phyloP scores from a whole-genome alignment of 2,888 invertebrate species.

The Apamea anceps region DNA sequence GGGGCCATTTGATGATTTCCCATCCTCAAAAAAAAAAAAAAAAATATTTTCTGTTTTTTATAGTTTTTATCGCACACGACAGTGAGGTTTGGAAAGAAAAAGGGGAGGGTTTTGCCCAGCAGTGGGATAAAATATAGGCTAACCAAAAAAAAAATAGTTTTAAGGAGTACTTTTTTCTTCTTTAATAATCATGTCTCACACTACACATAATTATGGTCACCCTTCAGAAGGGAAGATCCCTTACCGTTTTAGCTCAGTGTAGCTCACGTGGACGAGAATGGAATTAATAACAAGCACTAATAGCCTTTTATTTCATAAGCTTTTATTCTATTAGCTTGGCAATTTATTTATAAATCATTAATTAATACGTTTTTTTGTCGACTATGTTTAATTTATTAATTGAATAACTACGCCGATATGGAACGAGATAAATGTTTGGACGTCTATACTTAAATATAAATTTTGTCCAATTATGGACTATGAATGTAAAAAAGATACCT shows the following conservation, averaged over 20 bases:
- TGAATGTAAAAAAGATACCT: neutral
- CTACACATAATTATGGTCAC: constrained; percentile 37
- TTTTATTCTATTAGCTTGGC: constrained; percentile 55
- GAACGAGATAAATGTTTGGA: constrained; percentile 16
- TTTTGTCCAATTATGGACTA: neutral
- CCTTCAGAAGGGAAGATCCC: constrained; percentile 57
- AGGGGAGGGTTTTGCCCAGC: too few species aligned
- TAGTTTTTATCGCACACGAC: too few species aligned
- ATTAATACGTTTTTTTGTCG: neutral
- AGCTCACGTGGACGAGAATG: constrained; percentile 55
- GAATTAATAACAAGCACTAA: constrained; percentile 68
- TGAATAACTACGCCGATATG: neutral
- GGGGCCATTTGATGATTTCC: too few species aligned
- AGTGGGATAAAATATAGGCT: too few species aligned
- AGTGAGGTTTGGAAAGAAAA: too few species aligned
- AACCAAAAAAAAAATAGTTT: too few species aligned
- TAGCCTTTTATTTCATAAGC: constrained; percentile 60
- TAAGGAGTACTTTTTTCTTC: neutral
- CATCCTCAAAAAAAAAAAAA: too few species aligned
- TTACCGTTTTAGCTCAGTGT: constrained; percentile 58
- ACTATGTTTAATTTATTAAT: constrained; percentile 1
- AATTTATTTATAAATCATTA: constrained; percentile 10
- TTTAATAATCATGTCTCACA: constrained; percentile 5
- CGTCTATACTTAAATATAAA: constrained; percentile 6
- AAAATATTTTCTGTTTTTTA: neutral